phyloP scores from a whole-genome alignment of 2,113 vertebrate genomes.

The Serinus canaria region DNA sequence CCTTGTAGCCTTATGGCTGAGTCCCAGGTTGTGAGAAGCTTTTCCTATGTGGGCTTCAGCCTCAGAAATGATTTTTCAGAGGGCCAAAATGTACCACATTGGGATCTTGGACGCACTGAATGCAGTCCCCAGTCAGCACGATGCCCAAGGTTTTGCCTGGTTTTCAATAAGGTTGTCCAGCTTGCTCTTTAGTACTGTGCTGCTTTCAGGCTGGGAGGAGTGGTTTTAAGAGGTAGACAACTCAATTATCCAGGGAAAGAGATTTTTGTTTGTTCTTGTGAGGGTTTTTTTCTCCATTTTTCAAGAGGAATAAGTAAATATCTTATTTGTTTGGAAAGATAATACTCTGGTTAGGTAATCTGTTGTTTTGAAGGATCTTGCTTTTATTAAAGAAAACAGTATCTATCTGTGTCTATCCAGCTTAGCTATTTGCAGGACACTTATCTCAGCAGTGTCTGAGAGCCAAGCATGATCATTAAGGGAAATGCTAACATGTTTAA shows the following conservation, averaged over 20 bases:
- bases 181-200: background rate
- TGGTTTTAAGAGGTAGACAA: background rate
- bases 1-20: rapidly evolving
- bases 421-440: constrained; percentile 18
- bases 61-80: background rate
- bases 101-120: background rate
- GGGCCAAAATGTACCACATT: background rate
- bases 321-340: constrained; percentile 8
- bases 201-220: background rate
- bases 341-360: constrained; percentile 16
- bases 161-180: background rate
- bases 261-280: background rate
- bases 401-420: background rate
- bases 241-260: background rate
- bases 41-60: background rate
- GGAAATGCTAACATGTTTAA: constrained; percentile 18
- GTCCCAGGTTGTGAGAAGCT: background rate
- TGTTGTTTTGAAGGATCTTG: background rate
- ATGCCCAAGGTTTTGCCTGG: background rate
- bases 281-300: background rate
- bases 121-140: background rate
- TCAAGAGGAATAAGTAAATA: background rate
- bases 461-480: background rate
- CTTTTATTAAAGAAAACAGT: background rate
- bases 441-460: constrained; percentile 35